These are phyloP conservation scores for Mus spretus DNA, from an alignment of 2,797 vertebrate genomes.

Conservation along the genomic window DNA sequence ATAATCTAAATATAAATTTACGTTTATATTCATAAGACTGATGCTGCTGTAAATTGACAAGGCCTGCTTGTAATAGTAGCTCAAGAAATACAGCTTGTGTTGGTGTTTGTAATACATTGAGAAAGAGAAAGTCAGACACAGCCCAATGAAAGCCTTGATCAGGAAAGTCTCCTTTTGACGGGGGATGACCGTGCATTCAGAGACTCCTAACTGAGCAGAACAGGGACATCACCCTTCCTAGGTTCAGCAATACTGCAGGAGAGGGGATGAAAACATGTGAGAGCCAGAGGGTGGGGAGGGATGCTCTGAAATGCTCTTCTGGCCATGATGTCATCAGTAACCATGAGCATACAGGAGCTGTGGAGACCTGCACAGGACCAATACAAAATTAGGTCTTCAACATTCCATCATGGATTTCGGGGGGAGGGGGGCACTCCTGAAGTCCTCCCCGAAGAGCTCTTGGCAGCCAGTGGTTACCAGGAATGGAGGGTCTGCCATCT, in stretches of 20 bases:
- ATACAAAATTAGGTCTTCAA: background rate
- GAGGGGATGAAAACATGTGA: background rate
- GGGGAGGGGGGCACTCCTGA: background rate
- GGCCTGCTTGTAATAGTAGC: background rate
- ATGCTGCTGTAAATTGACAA: background rate
- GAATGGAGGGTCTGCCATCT: background rate
- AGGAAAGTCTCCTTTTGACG: background rate
- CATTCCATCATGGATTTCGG: background rate
- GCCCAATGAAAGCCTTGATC: background rate
- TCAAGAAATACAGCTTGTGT: background rate
- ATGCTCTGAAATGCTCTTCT: background rate
- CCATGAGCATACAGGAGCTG: background rate
- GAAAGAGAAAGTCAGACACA: background rate
- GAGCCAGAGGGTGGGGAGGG: too few relatives aligned
- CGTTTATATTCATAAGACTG: background rate
- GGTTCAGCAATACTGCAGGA: background rate
- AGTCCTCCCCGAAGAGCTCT: background rate
- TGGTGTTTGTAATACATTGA: background rate
- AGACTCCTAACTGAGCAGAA: background rate
- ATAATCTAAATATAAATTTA: background rate
- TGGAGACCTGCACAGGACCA: background rate
- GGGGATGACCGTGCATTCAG: background rate
- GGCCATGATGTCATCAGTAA: background rate
- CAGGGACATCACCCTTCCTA: background rate
- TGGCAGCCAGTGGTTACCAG: background rate